phyloP scores from a whole-genome alignment of 2,797 vertebrate genomes.

The Phalloptychus januarius region DNA sequence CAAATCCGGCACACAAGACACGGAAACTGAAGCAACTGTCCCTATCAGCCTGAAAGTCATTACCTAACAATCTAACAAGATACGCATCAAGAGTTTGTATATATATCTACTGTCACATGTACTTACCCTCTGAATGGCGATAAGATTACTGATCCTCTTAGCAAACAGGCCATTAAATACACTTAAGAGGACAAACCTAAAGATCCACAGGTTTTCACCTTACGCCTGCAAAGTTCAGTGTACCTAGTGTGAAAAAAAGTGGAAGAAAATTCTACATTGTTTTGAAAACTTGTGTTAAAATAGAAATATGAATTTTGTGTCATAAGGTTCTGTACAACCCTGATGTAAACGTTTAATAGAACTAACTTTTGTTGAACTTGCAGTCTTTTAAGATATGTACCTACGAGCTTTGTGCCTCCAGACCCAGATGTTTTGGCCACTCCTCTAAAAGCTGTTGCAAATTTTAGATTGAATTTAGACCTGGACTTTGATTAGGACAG shows the following conservation, averaged over 20 bases:
- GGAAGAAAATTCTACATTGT: not conserved
- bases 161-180: slow-evolving; percentile 62
- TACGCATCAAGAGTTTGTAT: slow-evolving; percentile 76
- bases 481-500: not conserved
- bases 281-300: not conserved
- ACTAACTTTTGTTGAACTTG: not conserved
- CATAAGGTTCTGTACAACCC: not conserved
- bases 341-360: not conserved
- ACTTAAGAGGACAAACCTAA: slow-evolving; percentile 17
- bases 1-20: slow-evolving; percentile 38
- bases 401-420: not conserved
- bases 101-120: slow-evolving; percentile 72
- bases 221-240: not conserved
- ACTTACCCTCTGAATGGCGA: slow-evolving; percentile 67
- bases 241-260: not conserved
- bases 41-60: slow-evolving; percentile 60
- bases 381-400: not conserved
- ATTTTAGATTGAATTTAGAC: not conserved
- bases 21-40: slow-evolving; percentile 63
- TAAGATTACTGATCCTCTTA: slow-evolving; percentile 68
- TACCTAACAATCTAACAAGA: slow-evolving; percentile 75
- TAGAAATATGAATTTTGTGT: not conserved
- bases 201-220: not conserved
- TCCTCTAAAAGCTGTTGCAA: not conserved
- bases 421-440: too few species aligned